Evolutionary conservation across 2,113 vertebrate species (phyloP).

Genomic region (Spermophilus dauricus): DNA sequence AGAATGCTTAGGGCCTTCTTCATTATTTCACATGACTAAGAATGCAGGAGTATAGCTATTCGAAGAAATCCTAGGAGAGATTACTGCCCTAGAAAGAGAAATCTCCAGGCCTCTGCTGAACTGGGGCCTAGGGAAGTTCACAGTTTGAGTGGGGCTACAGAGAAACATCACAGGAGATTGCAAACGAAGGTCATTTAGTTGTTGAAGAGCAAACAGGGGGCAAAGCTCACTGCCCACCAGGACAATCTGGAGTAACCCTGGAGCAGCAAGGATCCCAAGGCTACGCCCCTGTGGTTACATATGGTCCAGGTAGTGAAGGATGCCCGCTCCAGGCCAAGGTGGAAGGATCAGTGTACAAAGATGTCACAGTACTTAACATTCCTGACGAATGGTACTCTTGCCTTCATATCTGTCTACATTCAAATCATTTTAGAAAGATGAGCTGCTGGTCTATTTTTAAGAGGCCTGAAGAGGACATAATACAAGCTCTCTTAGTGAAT

Average conservation of each 20-base stretch:
- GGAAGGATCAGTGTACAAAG: background rate
- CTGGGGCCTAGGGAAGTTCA: too few relatives aligned
- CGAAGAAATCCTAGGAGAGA: slow-evolving; percentile 58
- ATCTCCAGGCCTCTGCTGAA: slow-evolving; percentile 2
- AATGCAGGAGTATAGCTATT: background rate
- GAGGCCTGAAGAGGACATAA: background rate
- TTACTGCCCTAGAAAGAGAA: slow-evolving; percentile 47
- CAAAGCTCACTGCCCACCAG: background rate
- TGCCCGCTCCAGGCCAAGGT: fast-evolving
- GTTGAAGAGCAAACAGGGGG: background rate
- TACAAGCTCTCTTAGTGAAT: slow-evolving; percentile 34
- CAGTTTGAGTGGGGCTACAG: background rate
- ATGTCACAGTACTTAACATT: fast-evolving
- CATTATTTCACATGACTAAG: background rate
- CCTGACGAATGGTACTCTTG: background rate
- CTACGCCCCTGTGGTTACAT: background rate
- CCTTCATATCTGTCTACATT: background rate
- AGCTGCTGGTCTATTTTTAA: slow-evolving; percentile 1
- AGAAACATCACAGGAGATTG: background rate
- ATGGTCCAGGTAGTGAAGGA: fast-evolving
- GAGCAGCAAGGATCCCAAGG: background rate
- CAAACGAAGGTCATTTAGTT: background rate
- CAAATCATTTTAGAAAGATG: background rate
- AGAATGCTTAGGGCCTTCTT: background rate
- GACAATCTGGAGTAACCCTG: background rate